These are phyloP conservation scores for Hydrochoerus hydrochaeris DNA, from an alignment of 2,113 vertebrate genomes.

Conservation along the genomic window DNA sequence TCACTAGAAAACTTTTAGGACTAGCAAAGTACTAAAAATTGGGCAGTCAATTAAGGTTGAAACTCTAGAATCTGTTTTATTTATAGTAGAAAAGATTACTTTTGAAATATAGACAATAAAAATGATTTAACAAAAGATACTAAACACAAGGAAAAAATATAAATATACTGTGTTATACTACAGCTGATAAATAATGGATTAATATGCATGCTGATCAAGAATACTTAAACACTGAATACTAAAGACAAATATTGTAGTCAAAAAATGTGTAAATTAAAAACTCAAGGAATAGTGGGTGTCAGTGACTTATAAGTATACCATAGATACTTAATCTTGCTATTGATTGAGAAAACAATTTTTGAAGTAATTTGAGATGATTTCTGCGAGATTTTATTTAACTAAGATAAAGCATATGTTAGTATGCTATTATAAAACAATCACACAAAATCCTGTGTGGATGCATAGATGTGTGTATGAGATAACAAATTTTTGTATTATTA, in stretches of 20 bases:
- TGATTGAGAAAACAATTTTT: neutral
- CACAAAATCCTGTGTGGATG: neutral
- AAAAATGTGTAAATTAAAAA: neutral
- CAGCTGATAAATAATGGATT: neutral
- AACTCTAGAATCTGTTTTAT: neutral
- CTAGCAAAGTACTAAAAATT: neutral
- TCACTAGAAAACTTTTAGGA: neutral
- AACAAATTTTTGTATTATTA: neutral
- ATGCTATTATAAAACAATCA: neutral
- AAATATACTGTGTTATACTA: neutral
- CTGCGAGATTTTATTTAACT: neutral
- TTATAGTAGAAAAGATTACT: neutral
- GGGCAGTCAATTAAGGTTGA: neutral
- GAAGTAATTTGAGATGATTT: neutral
- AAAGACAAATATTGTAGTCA: neutral
- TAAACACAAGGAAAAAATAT: neutral
- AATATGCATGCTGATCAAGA: neutral
- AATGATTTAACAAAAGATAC: neutral
- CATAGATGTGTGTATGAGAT: neutral
- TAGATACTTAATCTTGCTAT: neutral
- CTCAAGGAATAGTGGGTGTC: neutral
- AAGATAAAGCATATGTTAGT: neutral
- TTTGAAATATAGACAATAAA: neutral
- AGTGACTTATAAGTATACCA: neutral
- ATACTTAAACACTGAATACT: neutral